Base-by-base conservation (phyloP, 2,888 invertebrate species). In the Andrena camellia region DNA sequence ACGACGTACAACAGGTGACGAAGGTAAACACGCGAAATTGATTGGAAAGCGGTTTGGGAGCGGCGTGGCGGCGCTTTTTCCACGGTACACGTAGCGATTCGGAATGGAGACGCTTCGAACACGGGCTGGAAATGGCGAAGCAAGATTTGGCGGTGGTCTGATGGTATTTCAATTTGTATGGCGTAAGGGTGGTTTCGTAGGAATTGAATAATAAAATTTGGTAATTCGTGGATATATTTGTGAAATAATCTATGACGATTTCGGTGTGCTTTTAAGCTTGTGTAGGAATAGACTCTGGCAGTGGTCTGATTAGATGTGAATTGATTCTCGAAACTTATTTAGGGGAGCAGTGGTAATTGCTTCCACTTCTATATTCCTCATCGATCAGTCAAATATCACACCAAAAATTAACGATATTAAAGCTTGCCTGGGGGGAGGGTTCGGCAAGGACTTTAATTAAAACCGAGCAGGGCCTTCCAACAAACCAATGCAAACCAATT, bases 1-100 rank as follows among this genome's bases (percentile, higher is more conserved):
- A 33, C 60, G 35, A 42, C 54, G 83, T 77, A 83, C 83, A 83
- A 83, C 82, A 83, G 78, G 82, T 83, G 77, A 83, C 82, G 52
- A 48, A 60, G 60, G 83, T 74, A 74, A 78, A 81, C 57, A 63
- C 54, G 67, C 2, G 67, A 31, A 23, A 82, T 70, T 78, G 77
- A 78, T 78, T 64, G 57, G 52, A n/a, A 52, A 60, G 31, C 35
- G 54, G 10, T 10, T 52, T n/a, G 23, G 13, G 54, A 76, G 26
- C 54, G 20, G 20, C n/a, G 20, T 42, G 8, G 2, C 3, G 17
- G 54, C 7, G 20, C 59, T 59, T 69, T 69, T 54, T 4, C 57
- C 31, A 33, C 42, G 69, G 69, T 42, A 26, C 69, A 68, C 54
- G 69, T 70, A 29, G 59, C 10, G 29, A 29, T 4, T 33, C 26